Percentiles rank a stretch among this genome's conserved stretches.
These are phyloP conservation scores for Acropora yongei DNA, from an alignment of 64 coral and sea anemone genomes.

Conservation along the genomic window DNA sequence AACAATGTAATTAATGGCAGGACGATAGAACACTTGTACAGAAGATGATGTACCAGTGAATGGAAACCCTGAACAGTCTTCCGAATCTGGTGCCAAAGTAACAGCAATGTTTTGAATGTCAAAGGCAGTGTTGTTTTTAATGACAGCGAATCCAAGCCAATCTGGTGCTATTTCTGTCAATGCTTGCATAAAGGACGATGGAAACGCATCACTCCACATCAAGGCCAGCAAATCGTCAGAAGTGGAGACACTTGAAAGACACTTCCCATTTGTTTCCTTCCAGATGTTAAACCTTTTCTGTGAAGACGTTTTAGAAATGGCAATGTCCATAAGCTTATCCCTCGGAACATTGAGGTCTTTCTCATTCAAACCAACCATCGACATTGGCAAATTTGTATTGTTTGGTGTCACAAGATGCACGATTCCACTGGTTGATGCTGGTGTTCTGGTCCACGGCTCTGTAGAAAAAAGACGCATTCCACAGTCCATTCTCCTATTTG, in stretches of 20 bases:
- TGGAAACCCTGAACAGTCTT: constrained; percentile 28
- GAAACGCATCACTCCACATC: constrained; percentile 15
- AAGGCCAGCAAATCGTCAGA: constrained; percentile 9
- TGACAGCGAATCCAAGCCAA: constrained; percentile 29
- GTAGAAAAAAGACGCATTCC: constrained; percentile 7
- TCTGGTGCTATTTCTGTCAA: constrained; percentile 16
- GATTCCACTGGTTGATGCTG: background rate
- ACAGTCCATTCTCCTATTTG: background rate
- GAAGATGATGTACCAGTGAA: background rate
- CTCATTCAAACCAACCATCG: background rate
- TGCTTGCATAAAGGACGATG: background rate
- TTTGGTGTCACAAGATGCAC: background rate
- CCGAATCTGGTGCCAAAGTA: background rate
- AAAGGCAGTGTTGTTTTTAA: constrained; percentile 11
- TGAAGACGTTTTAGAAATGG: background rate
- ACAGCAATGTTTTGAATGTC: constrained; percentile 52
- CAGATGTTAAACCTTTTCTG: background rate
- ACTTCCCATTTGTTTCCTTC: background rate
- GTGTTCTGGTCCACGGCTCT: background rate
- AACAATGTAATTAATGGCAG: constrained; percentile 4
- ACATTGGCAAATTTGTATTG: background rate
- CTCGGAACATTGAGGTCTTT: background rate
- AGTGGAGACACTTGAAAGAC: background rate
- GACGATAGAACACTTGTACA: background rate
- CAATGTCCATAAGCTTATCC: background rate